Evolutionary conservation across 2,888 invertebrate species (phyloP), one percentile per base, ranked within the genome.

Genomic region (Tachina lurida): DNA sequence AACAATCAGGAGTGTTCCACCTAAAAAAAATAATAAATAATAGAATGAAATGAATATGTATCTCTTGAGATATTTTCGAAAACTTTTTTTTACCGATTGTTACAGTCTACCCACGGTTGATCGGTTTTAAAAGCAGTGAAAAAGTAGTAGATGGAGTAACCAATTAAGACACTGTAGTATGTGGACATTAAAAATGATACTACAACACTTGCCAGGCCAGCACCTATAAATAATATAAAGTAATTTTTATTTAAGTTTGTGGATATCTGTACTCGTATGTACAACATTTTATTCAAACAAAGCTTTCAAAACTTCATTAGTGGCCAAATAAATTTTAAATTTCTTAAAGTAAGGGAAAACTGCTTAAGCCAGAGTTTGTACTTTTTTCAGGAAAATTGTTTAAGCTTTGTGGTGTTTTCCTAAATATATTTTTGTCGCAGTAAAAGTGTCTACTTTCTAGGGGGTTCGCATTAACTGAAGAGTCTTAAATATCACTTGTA

Each of bases 141-240:
- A 93, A 98, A 96, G 93, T 98, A 98, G 93, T 97, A 98, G 90
- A 98, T 96, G 75, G 97, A 96, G 95, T 98, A 98, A 85, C 97
- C 97, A 93, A 98, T 98, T 92, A 98, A 97, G 88, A 98, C 97
- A 93, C 97, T 98, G 93, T 98, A 98, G 93, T 98, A 98, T 74
- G 98, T 97, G 88, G 98, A 97, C 95, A 98, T 96, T 91, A 98
- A 94, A 93, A 98, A 98, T 88, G 98, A 98, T 92, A 98, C 97
- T 92, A 98, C 96, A 87, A 98, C 98, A 92, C 97, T 98, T 84
- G 98, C 97, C 89, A 98, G 94, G 83, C 98, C 98, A 88, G 97
- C 97, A 90, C 98, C 98, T 98, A 93, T n/a, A 93, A 94, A 70
- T 17, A 43, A 22, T 22, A 15, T 60, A 52, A 62, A 9, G 19